Conservation (phyloP, 37 sponge, comb jelly and placozoan species). For the Eunapius fragilis region DNA sequence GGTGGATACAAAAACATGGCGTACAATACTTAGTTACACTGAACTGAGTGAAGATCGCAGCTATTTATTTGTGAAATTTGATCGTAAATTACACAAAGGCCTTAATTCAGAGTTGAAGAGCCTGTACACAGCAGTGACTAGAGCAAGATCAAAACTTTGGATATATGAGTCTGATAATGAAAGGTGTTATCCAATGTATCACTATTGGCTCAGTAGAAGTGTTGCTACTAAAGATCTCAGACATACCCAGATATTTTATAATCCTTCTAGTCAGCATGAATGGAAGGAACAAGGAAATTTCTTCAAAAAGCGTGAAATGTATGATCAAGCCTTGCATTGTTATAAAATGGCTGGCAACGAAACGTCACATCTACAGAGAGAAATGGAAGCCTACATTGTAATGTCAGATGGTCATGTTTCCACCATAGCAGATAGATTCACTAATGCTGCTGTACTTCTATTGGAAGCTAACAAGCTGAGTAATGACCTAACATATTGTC, state of each 20-base stretch:
- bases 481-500: background rate
- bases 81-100: constrained; percentile 57
- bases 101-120: constrained; percentile 88
- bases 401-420: constrained; percentile 18
- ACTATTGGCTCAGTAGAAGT: constrained; percentile 53
- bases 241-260: constrained; percentile 8
- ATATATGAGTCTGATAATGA: constrained; percentile 68
- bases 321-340: constrained; percentile 66
- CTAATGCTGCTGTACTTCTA: background rate
- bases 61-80: constrained; percentile 31
- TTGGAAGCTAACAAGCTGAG: background rate
- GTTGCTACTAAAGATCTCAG: constrained; percentile 13
- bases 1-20: background rate
- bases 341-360: constrained; percentile 59
- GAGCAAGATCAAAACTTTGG: constrained; percentile 87
- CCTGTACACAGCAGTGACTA: constrained; percentile 88
- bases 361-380: constrained; percentile 8
- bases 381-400: constrained; percentile 38
- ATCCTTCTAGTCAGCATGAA: constrained; percentile 29
- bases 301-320: background rate
- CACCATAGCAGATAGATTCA: constrained; percentile 4
- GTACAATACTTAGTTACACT: background rate
- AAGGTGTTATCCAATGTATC: constrained; percentile 57
- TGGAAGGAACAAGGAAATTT: constrained; percentile 58
- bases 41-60: background rate